Conservation (phyloP, 2,888 invertebrate genomes). For the Melinaea menophilus region DNA sequence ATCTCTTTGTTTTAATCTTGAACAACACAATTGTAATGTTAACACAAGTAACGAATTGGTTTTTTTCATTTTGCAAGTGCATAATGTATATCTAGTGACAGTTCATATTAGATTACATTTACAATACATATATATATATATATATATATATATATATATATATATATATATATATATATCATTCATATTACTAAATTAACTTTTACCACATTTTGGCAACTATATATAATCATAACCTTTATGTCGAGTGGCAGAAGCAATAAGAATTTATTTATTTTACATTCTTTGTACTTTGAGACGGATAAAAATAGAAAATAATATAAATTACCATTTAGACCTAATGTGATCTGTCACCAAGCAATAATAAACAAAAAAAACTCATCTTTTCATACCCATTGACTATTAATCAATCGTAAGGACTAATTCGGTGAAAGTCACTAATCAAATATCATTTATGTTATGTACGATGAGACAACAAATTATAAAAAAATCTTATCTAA, state of each 20-base stretch:
- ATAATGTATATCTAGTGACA: conserved; percentile 3
- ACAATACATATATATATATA: neutral
- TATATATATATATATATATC: neutral
- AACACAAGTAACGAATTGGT: conserved; percentile 15
- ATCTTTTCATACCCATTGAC: neutral
- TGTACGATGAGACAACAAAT: conserved; percentile 13
- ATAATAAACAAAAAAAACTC: too few relatives aligned
- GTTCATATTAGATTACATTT: neutral
- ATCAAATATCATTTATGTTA: conserved; percentile 11
- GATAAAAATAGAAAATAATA: too few relatives aligned
- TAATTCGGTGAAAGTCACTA: neutral
- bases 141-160: neutral
- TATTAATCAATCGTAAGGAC: neutral
- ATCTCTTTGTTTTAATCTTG: conserved; percentile 13
- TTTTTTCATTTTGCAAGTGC: conserved; percentile 19
- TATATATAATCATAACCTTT: too few relatives aligned
- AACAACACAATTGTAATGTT: conserved; percentile 8
- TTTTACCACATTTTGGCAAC: too few relatives aligned
- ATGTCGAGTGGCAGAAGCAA: too few relatives aligned
- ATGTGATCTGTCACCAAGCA: too few relatives aligned
- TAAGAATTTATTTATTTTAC: too few relatives aligned
- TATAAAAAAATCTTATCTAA: conserved; percentile 15
- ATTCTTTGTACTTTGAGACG: too few relatives aligned
- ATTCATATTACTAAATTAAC: too few relatives aligned
- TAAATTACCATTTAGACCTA: too few relatives aligned